Evolutionary conservation across 2,888 invertebrate species (phyloP).

Genomic region (Apodemia zela): DNA sequence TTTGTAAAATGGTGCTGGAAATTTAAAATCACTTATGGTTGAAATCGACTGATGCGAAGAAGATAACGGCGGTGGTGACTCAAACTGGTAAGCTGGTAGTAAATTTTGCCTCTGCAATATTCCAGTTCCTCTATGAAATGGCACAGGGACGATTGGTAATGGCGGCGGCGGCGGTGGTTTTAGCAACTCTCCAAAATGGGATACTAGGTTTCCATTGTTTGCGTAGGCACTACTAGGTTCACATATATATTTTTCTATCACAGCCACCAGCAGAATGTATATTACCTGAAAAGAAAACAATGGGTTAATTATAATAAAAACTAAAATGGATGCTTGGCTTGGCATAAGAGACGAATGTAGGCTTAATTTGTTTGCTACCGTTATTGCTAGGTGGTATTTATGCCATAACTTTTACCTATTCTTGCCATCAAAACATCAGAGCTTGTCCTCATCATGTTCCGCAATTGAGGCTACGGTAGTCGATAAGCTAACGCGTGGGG

Average conservation of each 20-base stretch:
- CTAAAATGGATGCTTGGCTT: no score
- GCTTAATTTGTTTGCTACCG: no score
- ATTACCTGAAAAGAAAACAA: constrained; percentile 54
- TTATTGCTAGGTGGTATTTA: no score
- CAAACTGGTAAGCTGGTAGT: constrained; percentile 57
- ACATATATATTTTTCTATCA: constrained; percentile 49
- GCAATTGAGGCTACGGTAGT: no score
- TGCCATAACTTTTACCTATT: no score
- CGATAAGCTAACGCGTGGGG: no score
- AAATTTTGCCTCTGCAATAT: constrained; percentile 56
- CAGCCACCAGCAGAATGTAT: constrained; percentile 50
- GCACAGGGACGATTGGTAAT: constrained; percentile 57
- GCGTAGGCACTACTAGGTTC: constrained; percentile 49
- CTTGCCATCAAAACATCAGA: no score
- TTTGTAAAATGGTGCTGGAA: constrained; percentile 70
- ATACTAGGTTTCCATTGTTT: constrained; percentile 44
- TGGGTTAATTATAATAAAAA: no score
- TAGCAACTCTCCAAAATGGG: constrained; percentile 58
- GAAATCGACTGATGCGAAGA: constrained; percentile 38
- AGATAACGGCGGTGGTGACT: constrained; percentile 45
- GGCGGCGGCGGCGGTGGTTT: constrained; percentile 69
- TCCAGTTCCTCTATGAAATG: constrained; percentile 57
- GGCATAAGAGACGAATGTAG: no score
- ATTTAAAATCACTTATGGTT: constrained; percentile 55
- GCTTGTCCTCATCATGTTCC: no score